Evolutionary conservation across 2,888 invertebrate genomes (phyloP).

Genomic region (Heliconius ismenius): DNA sequence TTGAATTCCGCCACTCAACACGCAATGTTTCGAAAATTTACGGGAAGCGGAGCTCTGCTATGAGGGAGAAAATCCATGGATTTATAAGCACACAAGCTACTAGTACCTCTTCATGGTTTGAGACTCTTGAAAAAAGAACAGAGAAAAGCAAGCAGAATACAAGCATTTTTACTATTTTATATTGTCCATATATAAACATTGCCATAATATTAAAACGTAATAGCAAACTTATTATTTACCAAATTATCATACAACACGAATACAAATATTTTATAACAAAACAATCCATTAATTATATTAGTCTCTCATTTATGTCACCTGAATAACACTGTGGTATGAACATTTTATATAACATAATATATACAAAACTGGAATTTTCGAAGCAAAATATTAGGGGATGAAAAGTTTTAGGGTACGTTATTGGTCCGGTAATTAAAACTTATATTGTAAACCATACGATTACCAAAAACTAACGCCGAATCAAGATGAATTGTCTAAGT

Average conservation of each 20-base stretch:
- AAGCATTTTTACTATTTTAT: not conserved
- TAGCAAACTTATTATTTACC: not conserved
- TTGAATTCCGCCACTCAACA: too few relatives aligned
- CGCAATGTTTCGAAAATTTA: too few relatives aligned
- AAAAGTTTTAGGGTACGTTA: conserved; percentile 24
- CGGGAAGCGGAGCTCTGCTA: too few relatives aligned
- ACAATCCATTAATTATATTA: conserved; percentile 12
- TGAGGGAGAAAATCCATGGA: too few relatives aligned
- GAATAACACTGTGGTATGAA: not conserved
- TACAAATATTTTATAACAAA: not conserved
- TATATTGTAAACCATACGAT: conserved; percentile 59
- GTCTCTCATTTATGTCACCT: not conserved
- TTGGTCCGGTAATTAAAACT: conserved; percentile 63
- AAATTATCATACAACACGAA: not conserved
- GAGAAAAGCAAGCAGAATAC: too few relatives aligned
- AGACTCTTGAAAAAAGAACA: too few relatives aligned
- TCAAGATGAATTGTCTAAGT: conserved; percentile 67
- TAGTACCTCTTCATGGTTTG: too few relatives aligned
- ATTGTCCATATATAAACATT: not conserved
- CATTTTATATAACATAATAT: not conserved
- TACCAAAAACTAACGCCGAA: conserved; percentile 66
- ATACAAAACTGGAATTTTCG: not conserved
- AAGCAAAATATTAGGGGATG: conserved; percentile 19
- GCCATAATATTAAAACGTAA: not conserved
- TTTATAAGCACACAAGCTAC: too few relatives aligned